Evolutionary conservation across 2,797 vertebrate genomes (phyloP), one percentile per base, ranked within the genome.

Genomic region (Sarcophilus harrisii): DNA sequence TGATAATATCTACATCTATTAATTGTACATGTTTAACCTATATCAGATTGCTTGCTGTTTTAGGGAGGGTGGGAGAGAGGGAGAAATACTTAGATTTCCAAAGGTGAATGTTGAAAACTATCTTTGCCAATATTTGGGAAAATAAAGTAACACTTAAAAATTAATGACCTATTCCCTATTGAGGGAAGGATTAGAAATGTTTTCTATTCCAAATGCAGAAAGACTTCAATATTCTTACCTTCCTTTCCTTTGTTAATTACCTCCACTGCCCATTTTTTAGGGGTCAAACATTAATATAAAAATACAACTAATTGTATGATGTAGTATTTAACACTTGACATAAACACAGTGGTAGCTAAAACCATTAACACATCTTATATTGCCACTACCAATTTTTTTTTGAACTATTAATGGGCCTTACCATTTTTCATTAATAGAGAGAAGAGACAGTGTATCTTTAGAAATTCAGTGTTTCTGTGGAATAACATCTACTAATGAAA

Each of bases 401-500:
- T 90, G 81, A 89, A 38, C 30, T 91, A 95, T 90, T 28, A 93
- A 81, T 81, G 91, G n/a, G 10, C 95, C 13, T 10, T 57, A 58
- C 8, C 28, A 45, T 87, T 93, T 91, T 94, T 89, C 45, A 95
- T 94, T 89, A 95, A 66, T 89, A 9, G 57, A 49, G 93, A 94
- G 66, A 16, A 94, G 5, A 93, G 24, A 90, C 4, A 89, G 4
- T 14, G 9, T 54, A 11, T 90, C 4, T 93, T 12, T 38, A 81
- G 14, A 93, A 95, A 97, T 49, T 93, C 95, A 60, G 81, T 62
- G 60, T 90, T 94, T 16, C 91, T 52, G 5, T 52, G 57, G 57
- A 96, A 90, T 10, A 81, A 91, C 52, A 93, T 73, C 96, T 96
- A 95, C 32, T 93, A 93, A 96, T 89, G 62, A 94, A 95, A 92